Percentiles rank a stretch among this genome's conserved stretches.
These are phyloP conservation scores for Anas flavirostris DNA, from an alignment of 2,797 vertebrate species.

Conservation along the genomic window DNA sequence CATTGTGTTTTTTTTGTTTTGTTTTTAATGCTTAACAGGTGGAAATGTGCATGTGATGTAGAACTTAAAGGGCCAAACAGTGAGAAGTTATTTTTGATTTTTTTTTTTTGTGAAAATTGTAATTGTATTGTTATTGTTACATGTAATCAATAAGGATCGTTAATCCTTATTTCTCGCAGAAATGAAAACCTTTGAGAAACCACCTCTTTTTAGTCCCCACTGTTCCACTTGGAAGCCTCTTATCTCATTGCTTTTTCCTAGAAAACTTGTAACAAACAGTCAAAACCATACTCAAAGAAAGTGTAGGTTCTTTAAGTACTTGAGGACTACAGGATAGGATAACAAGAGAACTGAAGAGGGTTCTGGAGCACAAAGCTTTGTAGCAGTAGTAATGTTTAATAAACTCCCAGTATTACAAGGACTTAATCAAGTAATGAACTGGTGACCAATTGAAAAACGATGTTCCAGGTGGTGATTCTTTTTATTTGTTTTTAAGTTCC, in stretches of 20 bases:
- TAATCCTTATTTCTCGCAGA: background rate
- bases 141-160: background rate
- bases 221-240: background rate
- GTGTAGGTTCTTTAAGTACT: background rate
- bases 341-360: background rate
- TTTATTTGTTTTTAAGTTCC: background rate
- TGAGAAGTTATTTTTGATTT: background rate
- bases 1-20: background rate
- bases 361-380: background rate
- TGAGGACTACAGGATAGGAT: background rate
- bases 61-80: background rate
- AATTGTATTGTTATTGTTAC: too few species aligned
- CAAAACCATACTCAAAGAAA: background rate
- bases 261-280: background rate
- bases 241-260: background rate
- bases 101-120: background rate
- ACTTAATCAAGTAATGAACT: background rate
- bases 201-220: background rate
- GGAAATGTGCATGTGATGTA: background rate
- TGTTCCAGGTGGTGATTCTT: background rate
- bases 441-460: background rate
- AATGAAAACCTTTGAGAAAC: background rate
- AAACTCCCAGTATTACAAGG: background rate
- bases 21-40: too few species aligned
- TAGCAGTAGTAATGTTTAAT: background rate